Conservation (phyloP, 2,888 invertebrate genomes). For the Yponomeuta evonymella region DNA sequence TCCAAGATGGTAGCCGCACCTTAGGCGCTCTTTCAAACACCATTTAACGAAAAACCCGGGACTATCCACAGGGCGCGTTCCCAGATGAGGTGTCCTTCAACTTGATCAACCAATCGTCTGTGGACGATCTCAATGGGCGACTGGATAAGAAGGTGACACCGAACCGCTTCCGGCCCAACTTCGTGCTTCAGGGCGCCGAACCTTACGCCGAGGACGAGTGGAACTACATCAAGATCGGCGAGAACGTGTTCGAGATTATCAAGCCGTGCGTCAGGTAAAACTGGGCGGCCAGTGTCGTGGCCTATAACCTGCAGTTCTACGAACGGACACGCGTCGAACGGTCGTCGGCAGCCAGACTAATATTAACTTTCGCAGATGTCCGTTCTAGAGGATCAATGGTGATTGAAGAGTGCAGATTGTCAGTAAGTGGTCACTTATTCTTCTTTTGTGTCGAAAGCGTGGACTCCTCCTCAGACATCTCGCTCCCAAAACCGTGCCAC, state of each 20-base stretch:
- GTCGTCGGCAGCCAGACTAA: too few relatives aligned
- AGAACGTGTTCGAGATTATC: constrained; percentile 77
- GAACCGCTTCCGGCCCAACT: constrained; percentile 82
- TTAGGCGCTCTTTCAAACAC: neutral
- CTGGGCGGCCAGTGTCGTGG: neutral
- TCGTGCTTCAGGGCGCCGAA: constrained; percentile 76
- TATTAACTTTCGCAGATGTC: too few relatives aligned
- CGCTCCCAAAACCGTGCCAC: too few relatives aligned
- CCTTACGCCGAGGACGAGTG: constrained; percentile 82
- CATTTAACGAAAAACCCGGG: neutral
- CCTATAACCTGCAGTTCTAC: too few relatives aligned
- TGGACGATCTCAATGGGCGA: constrained; percentile 79
- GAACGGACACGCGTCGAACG: too few relatives aligned
- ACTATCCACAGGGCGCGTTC: constrained; percentile 72
- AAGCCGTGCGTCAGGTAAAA: constrained; percentile 79
- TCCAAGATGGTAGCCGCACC: too few relatives aligned
- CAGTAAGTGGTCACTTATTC: too few relatives aligned
- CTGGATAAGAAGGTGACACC: constrained; percentile 62
- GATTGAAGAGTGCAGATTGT: neutral
- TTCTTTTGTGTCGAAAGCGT: too few relatives aligned
- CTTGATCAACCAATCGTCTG: constrained; percentile 80
- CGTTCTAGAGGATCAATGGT: too few relatives aligned
- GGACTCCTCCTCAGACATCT: too few relatives aligned
- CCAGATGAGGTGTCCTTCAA: constrained; percentile 82
- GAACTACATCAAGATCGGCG: constrained; percentile 82